Evolutionary conservation across 2,888 invertebrate species (phyloP), one percentile per base, ranked within the genome.

Genomic region (Erebia ligea): DNA sequence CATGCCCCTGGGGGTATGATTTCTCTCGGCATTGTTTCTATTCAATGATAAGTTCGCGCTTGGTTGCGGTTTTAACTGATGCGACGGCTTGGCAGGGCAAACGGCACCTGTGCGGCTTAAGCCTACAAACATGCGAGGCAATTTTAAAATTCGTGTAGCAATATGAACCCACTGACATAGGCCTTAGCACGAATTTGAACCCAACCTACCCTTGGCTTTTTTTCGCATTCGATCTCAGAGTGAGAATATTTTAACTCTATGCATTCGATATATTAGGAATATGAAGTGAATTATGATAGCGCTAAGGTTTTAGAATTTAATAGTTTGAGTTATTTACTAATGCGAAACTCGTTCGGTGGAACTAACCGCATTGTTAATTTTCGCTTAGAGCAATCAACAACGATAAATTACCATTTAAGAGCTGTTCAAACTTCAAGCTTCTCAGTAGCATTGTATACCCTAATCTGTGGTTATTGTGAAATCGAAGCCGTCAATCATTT

Each of bases 11-110:
- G 69, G 61, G 72, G 70, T 76, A 52, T 69, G 69, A 50, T 76
- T 73, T 77, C 76, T 69, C 75, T 66, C 74, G 69, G 73, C 75
- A 68, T 61, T 68, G 65, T 67, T 67, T 54, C 17, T 17, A 19
- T 19, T 54, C 54, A 17, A 10, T 54, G 54, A 50, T 54, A 67
- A 69, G 66, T 50, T 61, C 48, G 17, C 11, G 54, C 54, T 54
- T 54, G 54, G 19, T 10, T 54, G 19, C 54, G 10, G 17, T n/a
- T 17, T 10, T 17, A 10, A 54, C 10, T 19, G 54, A 17, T 10
- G 17, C 54, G 54, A 17, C 19, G 17, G 45, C 11, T 45, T 45
- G 45, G 45, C 13, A 13, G 11, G 11, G 45, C 13, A 45, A 45
- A 13, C 2, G 13, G 45, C 45, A 6, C 34, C 4, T 34, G 34